A percentile compares a stretch with the other conserved stretches of the same genome.
These are phyloP conservation scores for Melolontha melolontha DNA, from an alignment of 2,888 invertebrate genomes.

Conservation along the genomic window DNA sequence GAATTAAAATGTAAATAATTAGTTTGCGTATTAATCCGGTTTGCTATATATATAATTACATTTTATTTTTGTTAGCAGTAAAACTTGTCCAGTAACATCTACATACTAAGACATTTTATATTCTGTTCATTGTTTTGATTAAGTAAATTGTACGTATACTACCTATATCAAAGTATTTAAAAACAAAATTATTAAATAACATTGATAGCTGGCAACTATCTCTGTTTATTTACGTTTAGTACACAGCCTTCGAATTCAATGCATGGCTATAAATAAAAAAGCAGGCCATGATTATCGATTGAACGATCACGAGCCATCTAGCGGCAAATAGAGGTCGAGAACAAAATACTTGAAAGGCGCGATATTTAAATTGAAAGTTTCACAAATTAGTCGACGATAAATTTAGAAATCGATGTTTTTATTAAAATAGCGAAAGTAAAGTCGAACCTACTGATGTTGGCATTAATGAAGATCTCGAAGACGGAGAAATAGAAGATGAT, in stretches of 20 bases:
- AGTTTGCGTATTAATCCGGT: too few relatives aligned
- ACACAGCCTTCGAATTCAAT: conserved; percentile 40
- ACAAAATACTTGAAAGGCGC: conserved; percentile 9
- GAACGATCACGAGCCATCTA: conserved; percentile 16
- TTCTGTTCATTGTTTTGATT: too few relatives aligned
- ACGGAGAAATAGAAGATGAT: conserved; percentile 86
- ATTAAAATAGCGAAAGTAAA: conserved; percentile 46
- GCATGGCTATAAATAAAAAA: conserved; percentile 21
- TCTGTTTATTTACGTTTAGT: conserved; percentile 36
- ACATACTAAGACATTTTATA: too few relatives aligned
- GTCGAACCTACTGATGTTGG: conserved; percentile 45
- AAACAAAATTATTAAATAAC: neutral
- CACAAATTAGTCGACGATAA: neutral
- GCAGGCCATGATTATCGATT: conserved; percentile 34
- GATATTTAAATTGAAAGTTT: conserved; percentile 2
- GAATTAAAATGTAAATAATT: too few relatives aligned
- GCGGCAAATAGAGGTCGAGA: conserved; percentile 25
- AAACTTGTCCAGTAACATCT: too few relatives aligned
- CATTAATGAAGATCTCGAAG: conserved; percentile 79
- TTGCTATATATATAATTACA: too few relatives aligned
- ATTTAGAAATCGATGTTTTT: neutral
- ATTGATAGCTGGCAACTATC: neutral
- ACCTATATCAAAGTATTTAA: too few relatives aligned
- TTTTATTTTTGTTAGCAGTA: too few relatives aligned
- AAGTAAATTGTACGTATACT: too few relatives aligned